Conservation (phyloP, 2,888 invertebrate genomes). For the Orthosia gracilis region DNA sequence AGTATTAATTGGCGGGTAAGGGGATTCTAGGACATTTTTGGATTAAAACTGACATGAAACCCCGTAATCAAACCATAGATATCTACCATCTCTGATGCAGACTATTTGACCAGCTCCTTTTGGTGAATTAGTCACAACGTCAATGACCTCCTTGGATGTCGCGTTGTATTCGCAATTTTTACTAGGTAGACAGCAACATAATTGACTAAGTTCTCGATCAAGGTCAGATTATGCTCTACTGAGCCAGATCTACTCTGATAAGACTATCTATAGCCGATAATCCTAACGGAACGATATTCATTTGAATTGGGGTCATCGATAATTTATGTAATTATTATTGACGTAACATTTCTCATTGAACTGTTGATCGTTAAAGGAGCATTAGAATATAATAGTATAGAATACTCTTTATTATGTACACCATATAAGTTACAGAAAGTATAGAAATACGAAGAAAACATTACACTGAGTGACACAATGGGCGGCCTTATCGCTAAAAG, state of each 20-base stretch:
- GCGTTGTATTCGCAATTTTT: background rate
- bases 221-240: constrained; percentile 22
- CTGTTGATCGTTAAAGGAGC: background rate
- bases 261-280: constrained; percentile 5
- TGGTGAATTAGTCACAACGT: background rate
- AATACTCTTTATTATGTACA: too few relatives aligned
- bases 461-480: too few relatives aligned
- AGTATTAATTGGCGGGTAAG: background rate
- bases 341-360: background rate
- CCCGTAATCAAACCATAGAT: background rate
- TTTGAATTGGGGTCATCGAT: constrained; percentile 4
- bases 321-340: background rate
- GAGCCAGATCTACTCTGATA: constrained; percentile 28
- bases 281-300: constrained; percentile 2
- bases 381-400: too few relatives aligned
- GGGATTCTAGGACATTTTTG: background rate
- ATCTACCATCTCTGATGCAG: background rate
- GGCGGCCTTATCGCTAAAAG: too few relatives aligned
- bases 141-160: background rate
- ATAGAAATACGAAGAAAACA: too few relatives aligned
- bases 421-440: too few relatives aligned
- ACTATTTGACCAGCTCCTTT: background rate
- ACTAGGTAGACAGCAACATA: background rate
- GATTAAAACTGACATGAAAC: background rate
- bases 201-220: constrained; percentile 11